phyloP scores from a whole-genome alignment of 2,888 invertebrate species.

The Ferdinandea cuprea region DNA sequence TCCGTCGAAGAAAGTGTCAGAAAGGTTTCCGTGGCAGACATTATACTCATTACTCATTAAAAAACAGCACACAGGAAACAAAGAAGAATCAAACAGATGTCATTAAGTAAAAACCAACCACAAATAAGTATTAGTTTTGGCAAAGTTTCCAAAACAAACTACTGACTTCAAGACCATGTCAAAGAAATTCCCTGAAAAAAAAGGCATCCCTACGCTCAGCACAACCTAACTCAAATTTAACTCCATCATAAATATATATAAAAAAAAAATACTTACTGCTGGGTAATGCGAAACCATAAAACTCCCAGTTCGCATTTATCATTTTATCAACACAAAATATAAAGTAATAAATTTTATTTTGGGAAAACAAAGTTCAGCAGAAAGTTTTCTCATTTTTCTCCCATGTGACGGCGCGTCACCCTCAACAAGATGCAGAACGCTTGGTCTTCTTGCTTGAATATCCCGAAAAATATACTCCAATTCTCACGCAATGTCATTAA shows the following conservation, averaged over 20 bases:
- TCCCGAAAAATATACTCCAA: slow-evolving; percentile 33
- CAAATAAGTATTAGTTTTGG: too few relatives aligned
- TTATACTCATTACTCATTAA: too few relatives aligned
- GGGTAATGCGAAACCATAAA: slow-evolving; percentile 2
- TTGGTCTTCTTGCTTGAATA: slow-evolving; percentile 5
- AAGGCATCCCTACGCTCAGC: slow-evolving; percentile 7
- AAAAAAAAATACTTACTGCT: slow-evolving; percentile 24
- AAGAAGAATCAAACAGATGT: too few relatives aligned
- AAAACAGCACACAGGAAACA: too few relatives aligned
- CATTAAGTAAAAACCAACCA: too few relatives aligned
- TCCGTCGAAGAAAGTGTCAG: slow-evolving; percentile 28
- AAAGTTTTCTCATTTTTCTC: slow-evolving; percentile 71
- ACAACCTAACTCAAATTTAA: slow-evolving; percentile 9
- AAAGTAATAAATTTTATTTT: slow-evolving; percentile 69
- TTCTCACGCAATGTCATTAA: slow-evolving; percentile 55
- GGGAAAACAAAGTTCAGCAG: slow-evolving; percentile 59
- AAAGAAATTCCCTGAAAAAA: neutral
- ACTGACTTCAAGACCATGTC: neutral
- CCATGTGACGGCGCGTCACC: slow-evolving; percentile 53
- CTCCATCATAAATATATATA: slow-evolving; percentile 11
- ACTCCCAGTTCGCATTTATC: slow-evolving; percentile 49
- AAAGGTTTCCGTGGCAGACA: too few relatives aligned
- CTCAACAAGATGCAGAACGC: slow-evolving; percentile 15
- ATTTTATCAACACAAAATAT: slow-evolving; percentile 60
- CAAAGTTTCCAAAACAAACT: too few relatives aligned